Evolutionary conservation across 2,888 invertebrate genomes (phyloP).

Genomic region (Pristionchus maxplancki): DNA sequence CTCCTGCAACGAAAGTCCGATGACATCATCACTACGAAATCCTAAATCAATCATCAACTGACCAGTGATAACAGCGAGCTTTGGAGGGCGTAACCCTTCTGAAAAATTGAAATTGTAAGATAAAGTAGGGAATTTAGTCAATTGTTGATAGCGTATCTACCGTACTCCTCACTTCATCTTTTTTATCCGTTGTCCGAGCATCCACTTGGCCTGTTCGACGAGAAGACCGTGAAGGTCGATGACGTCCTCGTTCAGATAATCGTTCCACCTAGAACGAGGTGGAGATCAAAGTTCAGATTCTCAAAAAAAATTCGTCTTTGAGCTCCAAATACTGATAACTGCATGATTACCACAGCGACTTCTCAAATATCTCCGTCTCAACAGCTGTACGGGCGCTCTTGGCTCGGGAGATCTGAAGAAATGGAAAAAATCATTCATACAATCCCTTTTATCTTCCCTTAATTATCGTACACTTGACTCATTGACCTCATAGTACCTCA

Average conservation of each 20-base stretch:
- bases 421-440: no score
- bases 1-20: neutral
- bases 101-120: neutral
- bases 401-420: neutral
- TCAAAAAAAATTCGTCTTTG: neutral
- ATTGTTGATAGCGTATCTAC: no score
- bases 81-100: neutral
- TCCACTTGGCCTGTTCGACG: neutral
- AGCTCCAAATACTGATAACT: neutral
- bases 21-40: neutral
- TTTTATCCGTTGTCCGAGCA: neutral
- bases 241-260: neutral
- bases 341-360: neutral
- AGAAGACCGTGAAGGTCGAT: neutral
- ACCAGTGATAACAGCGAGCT: neutral
- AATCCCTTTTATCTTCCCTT: no score
- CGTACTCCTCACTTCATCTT: neutral
- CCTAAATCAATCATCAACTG: neutral
- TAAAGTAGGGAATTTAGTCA: no score
- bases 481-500: neutral
- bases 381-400: neutral
- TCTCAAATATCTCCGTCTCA: neutral
- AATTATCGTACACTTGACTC: neutral
- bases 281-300: neutral
- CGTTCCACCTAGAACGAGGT: neutral